Evolutionary conservation across 2,113 vertebrate species (phyloP), one percentile per base, ranked within the genome.

Genomic region (Barbus barbus): DNA sequence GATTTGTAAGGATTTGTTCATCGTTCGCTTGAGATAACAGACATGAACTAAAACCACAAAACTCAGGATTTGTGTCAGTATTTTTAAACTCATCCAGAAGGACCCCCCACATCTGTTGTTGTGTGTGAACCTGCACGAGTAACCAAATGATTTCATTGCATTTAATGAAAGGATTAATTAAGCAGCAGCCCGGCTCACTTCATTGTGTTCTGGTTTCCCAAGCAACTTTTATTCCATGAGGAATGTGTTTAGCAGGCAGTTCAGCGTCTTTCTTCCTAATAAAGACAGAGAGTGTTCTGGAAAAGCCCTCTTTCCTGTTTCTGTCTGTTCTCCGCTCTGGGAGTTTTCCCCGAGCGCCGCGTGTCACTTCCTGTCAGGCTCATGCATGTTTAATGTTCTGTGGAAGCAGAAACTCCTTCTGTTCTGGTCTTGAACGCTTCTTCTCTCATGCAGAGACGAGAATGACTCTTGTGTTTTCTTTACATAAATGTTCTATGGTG

Each of bases 251-350:
- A 56, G 18, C 74, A 20, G 44, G 38, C 71, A 73, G 24, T 22
- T 22, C 65, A 22, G 74, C 48, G 22, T 46, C 2, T 56, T 4
- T 77, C 75, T n/a, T 31, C 31, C 5, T 26, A 20, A 36, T 77
- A 36, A 77, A 76, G 73, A 48, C 72, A 28, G 72, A 51, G 74
- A 13, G 9, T 13, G 75, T 36, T 36, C 48, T 56, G 74, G 51
- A 77, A 77, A 36, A 56, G 4, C 53, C 73, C 53, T 48, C 20
- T n/a, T 22, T 65, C 24, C 44, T 24, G 28, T 76, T 76, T 33
- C 3, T 9, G 11, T 33, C 48, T 5, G 72, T 5, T 18, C 24
- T 75, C 2, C 14, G 44, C 71, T 74, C 14, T 1, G 44, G 44
- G 73, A 74, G 74, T 56, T 33, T 56, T 22, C 56, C 51, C 14